Percentiles rank a stretch among this genome's conserved stretches.
phyloP scores from a whole-genome alignment of 2,113 vertebrate genomes.

The Toxotes jaculatrix region DNA sequence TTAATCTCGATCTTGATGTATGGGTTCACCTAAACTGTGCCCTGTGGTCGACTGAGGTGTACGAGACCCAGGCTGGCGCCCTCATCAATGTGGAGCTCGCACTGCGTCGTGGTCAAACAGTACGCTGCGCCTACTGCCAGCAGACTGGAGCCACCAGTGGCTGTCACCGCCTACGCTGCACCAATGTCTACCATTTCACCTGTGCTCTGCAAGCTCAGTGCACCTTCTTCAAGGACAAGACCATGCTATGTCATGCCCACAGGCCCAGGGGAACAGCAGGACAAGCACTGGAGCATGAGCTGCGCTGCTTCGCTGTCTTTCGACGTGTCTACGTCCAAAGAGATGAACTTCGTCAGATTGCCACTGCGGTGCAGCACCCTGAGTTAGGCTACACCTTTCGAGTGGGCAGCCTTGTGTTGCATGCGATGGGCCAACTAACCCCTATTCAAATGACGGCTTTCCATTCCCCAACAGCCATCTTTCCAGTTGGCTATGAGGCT shows the following conservation, averaged over 20 bases:
- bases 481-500: conserved; percentile 94
- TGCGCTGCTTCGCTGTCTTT: conserved; percentile 96
- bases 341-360: conserved; percentile 94
- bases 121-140: conserved; percentile 95
- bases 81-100: conserved; percentile 97
- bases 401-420: conserved; percentile 95
- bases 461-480: conserved; percentile 92
- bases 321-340: conserved; percentile 95
- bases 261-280: conserved; percentile 88
- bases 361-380: conserved; percentile 91
- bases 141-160: conserved; percentile 95
- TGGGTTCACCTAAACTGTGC: conserved; percentile 99
- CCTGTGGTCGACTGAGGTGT: conserved; percentile 98
- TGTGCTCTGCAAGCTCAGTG: conserved; percentile 97
- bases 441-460: conserved; percentile 93
- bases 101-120: conserved; percentile 89
- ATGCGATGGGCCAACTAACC: conserved; percentile 92
- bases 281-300: conserved; percentile 90
- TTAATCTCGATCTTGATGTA: conserved; percentile 95
- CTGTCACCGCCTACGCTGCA: conserved; percentile 95
- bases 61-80: conserved; percentile 98
- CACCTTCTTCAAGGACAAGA: conserved; percentile 99
- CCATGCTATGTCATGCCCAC: conserved; percentile 97
- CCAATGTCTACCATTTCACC: conserved; percentile 98
- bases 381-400: conserved; percentile 96